Evolutionary conservation across 2,113 vertebrate genomes (phyloP).

Genomic region (Edolisoma coerulescens): DNA sequence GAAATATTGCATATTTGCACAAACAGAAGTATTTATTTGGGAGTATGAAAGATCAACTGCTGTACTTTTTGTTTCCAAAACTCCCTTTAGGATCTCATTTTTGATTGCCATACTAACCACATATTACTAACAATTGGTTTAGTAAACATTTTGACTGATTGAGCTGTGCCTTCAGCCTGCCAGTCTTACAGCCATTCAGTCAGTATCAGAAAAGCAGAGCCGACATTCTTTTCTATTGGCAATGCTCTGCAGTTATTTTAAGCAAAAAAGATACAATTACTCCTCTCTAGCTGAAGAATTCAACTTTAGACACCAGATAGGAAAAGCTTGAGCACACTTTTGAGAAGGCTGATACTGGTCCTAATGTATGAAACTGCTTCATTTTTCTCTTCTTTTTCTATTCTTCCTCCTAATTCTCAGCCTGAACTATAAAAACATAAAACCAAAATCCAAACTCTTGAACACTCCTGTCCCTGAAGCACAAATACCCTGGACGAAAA

Average conservation of each 20-base stretch:
- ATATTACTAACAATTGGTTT: not conserved
- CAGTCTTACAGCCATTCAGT: not conserved
- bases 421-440: not conserved
- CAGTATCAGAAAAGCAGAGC: not conserved
- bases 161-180: not conserved
- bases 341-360: not conserved
- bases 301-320: not conserved
- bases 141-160: not conserved
- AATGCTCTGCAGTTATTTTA: not conserved
- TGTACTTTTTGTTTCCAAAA: not conserved
- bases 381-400: not conserved
- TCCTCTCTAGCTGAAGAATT: not conserved
- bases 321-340: not conserved
- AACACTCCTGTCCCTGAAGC: not conserved
- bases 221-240: not conserved
- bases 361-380: not conserved
- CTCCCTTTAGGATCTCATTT: not conserved
- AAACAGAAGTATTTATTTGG: not conserved
- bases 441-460: not conserved
- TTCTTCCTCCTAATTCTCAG: not conserved
- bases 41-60: not conserved
- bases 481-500: not conserved
- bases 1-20: rapidly evolving
- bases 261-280: not conserved
- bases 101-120: not conserved